Percentiles rank a stretch among this genome's conserved stretches.
Conservation (phyloP, 2,888 invertebrate genomes). For the Aethes cnicana region DNA sequence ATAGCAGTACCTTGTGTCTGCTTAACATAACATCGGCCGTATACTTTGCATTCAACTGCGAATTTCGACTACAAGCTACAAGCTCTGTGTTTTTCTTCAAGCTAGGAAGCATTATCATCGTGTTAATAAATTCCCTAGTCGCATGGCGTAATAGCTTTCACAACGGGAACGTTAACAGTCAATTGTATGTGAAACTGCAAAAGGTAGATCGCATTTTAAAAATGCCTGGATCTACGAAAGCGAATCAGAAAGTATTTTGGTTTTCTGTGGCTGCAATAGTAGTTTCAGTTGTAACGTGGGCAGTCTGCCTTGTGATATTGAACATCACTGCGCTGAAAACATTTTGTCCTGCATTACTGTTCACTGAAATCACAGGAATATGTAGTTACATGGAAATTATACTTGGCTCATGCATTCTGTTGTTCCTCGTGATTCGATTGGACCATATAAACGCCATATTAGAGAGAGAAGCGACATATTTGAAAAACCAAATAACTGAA, state of each 20-base stretch:
- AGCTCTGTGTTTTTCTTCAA: slow-evolving; percentile 45
- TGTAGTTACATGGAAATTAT: slow-evolving; percentile 45
- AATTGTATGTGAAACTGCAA: slow-evolving; percentile 60
- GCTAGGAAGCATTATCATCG: slow-evolving; percentile 42
- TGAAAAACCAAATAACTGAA: background rate
- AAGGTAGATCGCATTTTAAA: slow-evolving; percentile 53
- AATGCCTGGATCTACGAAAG: slow-evolving; percentile 39
- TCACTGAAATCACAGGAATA: slow-evolving; percentile 37
- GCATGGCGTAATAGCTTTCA: slow-evolving; percentile 44
- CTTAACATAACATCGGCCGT: slow-evolving; percentile 39
- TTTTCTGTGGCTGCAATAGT: slow-evolving; percentile 26
- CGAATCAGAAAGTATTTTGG: slow-evolving; percentile 41
- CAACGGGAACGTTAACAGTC: slow-evolving; percentile 38
- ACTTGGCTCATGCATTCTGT: slow-evolving; percentile 44
- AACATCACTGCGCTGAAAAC: slow-evolving; percentile 40
- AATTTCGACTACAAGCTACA: slow-evolving; percentile 35
- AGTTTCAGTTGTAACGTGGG: slow-evolving; percentile 13
- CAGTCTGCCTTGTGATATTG: slow-evolving; percentile 38
- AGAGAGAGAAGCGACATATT: slow-evolving; percentile 25
- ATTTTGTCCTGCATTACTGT: slow-evolving; percentile 39
- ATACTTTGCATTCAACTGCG: slow-evolving; percentile 39
- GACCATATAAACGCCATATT: slow-evolving; percentile 47
- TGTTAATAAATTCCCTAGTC: slow-evolving; percentile 38
- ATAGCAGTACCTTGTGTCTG: slow-evolving; percentile 45
- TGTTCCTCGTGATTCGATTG: slow-evolving; percentile 44